phyloP scores from a whole-genome alignment of 2,113 vertebrate genomes.

The Pseudonaja textilis region DNA sequence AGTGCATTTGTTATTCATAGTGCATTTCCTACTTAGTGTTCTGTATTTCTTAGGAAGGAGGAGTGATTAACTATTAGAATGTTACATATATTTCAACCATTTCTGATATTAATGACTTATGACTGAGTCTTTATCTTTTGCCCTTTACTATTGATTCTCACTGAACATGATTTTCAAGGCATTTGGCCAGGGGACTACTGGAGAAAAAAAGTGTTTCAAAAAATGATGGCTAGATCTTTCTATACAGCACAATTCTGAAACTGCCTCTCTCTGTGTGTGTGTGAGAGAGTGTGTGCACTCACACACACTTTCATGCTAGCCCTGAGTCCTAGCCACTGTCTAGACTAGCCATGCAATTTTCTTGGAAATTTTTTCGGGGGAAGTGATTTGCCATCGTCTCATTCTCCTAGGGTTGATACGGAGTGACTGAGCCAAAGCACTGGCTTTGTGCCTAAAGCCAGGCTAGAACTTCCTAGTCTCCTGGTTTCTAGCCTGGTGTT shows the following conservation, averaged over 20 bases:
- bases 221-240: background rate
- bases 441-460: background rate
- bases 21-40: background rate
- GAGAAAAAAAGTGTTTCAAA: background rate
- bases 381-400: background rate
- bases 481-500: background rate
- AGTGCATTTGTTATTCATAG: background rate
- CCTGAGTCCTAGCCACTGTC: background rate
- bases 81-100: background rate
- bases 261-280: background rate
- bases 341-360: background rate
- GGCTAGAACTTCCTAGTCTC: background rate
- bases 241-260: background rate
- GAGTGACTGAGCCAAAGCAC: background rate
- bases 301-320: background rate
- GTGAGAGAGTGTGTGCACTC: background rate
- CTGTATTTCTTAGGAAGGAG: background rate
- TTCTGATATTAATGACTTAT: background rate
- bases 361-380: background rate
- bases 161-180: background rate
- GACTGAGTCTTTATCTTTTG: background rate
- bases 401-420: background rate
- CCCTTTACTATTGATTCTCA: background rate
- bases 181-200: background rate
- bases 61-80: background rate